Base-by-base conservation (phyloP, 2,113 vertebrate species). In the Carassius carassius region DNA sequence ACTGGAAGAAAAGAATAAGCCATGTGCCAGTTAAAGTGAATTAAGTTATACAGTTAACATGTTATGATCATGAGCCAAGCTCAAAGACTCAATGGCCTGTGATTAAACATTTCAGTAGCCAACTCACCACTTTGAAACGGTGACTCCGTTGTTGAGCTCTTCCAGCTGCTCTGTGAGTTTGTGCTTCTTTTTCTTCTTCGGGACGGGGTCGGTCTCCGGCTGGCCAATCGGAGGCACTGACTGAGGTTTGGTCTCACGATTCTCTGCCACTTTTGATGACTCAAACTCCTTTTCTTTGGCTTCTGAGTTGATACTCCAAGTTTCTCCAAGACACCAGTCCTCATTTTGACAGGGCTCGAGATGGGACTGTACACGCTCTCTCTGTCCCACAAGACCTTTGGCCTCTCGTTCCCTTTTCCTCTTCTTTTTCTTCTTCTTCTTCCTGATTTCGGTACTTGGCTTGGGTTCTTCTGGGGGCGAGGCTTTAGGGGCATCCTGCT, bases 251-350 rank as follows among this genome's bases (percentile, higher is more conserved):
- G n/a, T 49, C 6, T 25, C 73, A n/a, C 14, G 86, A n/a, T 76
- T 81, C n/a, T 90, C 78, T 1, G 85, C 82, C 44, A 3, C 44
- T 51, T 88, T 82, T n/a, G 67, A 70, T 4, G 35, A 12, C 35
- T 70, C 19, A 0, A 25, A 4, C 41, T 49, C 1, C 2, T 19
- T 88, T 49, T 56, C 25, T 19, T 79, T 75, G 32, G 79, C 63
- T n/a, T 80, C 51, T 11, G 89, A n/a, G 0, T 76, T 79, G 1
- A 95, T 85, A 41, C 89, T 92, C 94, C 93, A 94, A 14, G 90
- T 84, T 58, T 93, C 93, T 0, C 90, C 89, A 16, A 92, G 91
- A 89, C 92, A 91, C 94, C 94, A 94, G 29, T 94, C 94, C 87
- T 95, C 94, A n/a, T 94, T 94, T 58, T 90, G 92, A 70, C 35